Base-by-base conservation (phyloP, 2,888 invertebrate species). In the Papilio elwesi region DNA sequence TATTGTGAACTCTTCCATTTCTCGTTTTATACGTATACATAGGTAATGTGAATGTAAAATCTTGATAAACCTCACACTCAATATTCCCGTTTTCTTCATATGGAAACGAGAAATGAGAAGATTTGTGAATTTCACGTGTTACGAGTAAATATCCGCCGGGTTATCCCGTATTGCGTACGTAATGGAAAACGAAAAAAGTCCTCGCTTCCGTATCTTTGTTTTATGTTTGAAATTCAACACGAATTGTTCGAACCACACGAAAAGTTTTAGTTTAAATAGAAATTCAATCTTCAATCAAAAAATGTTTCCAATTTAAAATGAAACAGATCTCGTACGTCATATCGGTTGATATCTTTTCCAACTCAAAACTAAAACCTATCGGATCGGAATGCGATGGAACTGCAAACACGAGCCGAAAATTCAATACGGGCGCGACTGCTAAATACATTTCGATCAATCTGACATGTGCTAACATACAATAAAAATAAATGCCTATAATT, bases 111-210 rank as follows among this genome's bases (percentile, higher is more conserved):
- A 62, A 62, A 62, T 62, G n/a, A 43, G 43, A 43, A 59, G 38
- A 43, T 43, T 15, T 43, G 38, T n/a, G n/a, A 15, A 62, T 43
- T 62, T 43, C 59, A 62, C 43, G 59, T 62, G 59, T 62, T 62
- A 62, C 59, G 15, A 62, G 59, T 59, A 59, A 59, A 59, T 59
- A 59, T 38, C 59, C 57, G 36, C 3, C 59, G 59, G 43, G 43
- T 13, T 59, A 59, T 59, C 59, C 15, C 43, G 59, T n/a, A 59
- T 59, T 59, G 43, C 59, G 43, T 59, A 43, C 43, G 57, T 38
- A 38, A 59, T 43, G 59, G 59, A 59, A 59, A 59, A 59, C n/a
- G 59, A 15, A 59, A 26, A 59, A 59, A 59, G 15, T 59, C 59
- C 43, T 43, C 59, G 59, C 43, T 59, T 43, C 15, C 43, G n/a